These are phyloP conservation scores for Hydroisotoma schaefferi DNA, from an alignment of 2,888 invertebrate species.

Conservation along the genomic window DNA sequence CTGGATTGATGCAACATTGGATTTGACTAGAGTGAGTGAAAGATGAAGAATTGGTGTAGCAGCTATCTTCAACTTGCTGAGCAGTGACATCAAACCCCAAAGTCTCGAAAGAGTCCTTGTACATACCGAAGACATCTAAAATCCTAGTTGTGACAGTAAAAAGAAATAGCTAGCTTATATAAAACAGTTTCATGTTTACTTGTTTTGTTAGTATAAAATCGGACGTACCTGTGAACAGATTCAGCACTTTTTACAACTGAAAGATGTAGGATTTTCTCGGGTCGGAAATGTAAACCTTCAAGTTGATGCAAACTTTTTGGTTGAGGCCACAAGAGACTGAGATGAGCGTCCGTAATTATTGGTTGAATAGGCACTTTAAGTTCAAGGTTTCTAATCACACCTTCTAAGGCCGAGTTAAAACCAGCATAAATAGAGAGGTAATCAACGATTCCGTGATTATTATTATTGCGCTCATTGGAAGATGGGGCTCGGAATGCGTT, in stretches of 20 bases:
- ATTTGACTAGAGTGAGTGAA: constrained; percentile 52
- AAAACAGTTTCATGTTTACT: not conserved
- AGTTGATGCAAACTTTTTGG: constrained; percentile 59
- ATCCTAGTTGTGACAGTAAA: constrained; percentile 50
- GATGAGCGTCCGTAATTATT: constrained; percentile 53
- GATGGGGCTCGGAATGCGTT: constrained; percentile 26
- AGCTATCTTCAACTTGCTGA: constrained; percentile 46
- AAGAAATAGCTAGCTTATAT: not conserved
- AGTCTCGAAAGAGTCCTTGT: constrained; percentile 54
- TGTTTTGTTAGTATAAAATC: not conserved
- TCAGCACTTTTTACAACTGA: constrained; percentile 52
- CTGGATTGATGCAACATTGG: constrained; percentile 57
- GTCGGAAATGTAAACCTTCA: constrained; percentile 54
- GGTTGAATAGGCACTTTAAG: constrained; percentile 51
- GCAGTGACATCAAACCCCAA: constrained; percentile 55
- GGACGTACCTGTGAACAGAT: constrained; percentile 49
- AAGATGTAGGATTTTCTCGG: constrained; percentile 55
- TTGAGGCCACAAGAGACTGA: constrained; percentile 61
- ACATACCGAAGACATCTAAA: constrained; percentile 57
- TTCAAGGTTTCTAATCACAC: constrained; percentile 47
- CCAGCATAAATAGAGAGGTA: constrained; percentile 44
- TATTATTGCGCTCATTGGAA: constrained; percentile 19
- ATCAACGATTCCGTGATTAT: constrained; percentile 32
- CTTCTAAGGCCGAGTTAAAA: constrained; percentile 45
- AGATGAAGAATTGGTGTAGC: constrained; percentile 32